Evolutionary conservation across 2,888 invertebrate species (phyloP), one percentile per base, ranked within the genome.

Genomic region (Phlogophora meticulosa): DNA sequence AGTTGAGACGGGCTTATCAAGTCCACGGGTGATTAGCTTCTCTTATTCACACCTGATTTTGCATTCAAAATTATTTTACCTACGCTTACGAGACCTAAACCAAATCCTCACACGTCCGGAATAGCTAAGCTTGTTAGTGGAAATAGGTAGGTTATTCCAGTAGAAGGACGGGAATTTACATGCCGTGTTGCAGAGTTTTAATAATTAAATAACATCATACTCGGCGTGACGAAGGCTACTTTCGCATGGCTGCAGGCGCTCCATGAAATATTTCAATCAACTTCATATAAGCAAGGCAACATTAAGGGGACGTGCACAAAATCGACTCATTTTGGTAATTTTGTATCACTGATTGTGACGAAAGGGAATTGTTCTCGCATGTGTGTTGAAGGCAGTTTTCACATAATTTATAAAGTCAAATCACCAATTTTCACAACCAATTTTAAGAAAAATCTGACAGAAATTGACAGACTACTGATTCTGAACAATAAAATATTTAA

Each of bases 161-260:
- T 4, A 42, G 15, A 20, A 3, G 40, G 38, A 46, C 3, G 38
- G 1, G 4, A 58, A 7, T 28, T 28, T 11, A 24, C 34, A 7
- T 42, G 11, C n/a, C 7, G 10, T 40, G 11, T 42, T 36, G 22
- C 11, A 15, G 11, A 63, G 22, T 22, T 22, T 34, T 34, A 40
- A 46, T 4, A 20, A 57, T 22, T 7, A 38, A 22, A 24, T 22
- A 34, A 34, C 28, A 40, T 45, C 24, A 20, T 17, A 36, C 1
- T 7, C 5, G 11, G 40, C 15, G 22, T 52, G 20, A 22, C 7
- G 17, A 15, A 34, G 13, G 0, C 1, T 72, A 62, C 9, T 49
- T 76, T 76, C 77, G 76, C 71, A 24, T 38, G 42, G 59, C 53
- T 40, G 71, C 57, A 76, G 55, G 2, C n/a, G 64, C 42, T 22